Conservation (phyloP, 92 coral and sea anemone species). For the Pocillopora grandis region DNA sequence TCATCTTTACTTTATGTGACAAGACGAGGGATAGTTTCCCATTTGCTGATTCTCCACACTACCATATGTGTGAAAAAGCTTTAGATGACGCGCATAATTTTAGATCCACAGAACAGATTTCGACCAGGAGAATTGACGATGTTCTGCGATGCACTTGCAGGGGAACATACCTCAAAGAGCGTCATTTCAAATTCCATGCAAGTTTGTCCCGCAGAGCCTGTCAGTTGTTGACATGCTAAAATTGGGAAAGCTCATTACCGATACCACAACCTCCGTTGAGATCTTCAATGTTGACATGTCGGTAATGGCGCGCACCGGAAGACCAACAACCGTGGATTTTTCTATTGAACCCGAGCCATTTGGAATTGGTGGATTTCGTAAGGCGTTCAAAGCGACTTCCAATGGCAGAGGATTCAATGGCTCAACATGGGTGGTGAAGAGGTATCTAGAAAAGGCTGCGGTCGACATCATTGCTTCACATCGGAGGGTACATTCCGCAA, state of each 20-base stretch:
- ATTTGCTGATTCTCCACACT: no score
- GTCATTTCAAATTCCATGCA: no score
- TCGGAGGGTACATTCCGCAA: background rate
- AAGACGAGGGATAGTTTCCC: no score
- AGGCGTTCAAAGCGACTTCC: background rate
- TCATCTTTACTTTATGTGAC: no score
- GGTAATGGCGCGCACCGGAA: background rate
- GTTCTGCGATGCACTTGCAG: no score
- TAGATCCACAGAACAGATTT: no score
- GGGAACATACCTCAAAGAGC: no score
- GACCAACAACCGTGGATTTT: background rate
- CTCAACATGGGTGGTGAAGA: conserved; percentile 3
- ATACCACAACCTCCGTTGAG: background rate
- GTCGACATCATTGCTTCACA: background rate
- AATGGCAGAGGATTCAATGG: background rate
- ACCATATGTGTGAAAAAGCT: no score
- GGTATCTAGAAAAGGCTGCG: background rate
- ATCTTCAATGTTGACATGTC: background rate
- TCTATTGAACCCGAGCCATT: background rate
- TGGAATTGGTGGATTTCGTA: conserved; percentile 5
- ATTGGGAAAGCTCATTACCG: background rate
- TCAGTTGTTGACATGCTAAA: background rate
- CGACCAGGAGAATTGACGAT: background rate
- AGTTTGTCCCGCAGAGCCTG: conserved; percentile 8
- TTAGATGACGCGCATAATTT: no score